Percentiles rank a stretch among this genome's conserved stretches.
phyloP scores from a whole-genome alignment of 2,888 invertebrate genomes.

The Gerosis bhagava region DNA sequence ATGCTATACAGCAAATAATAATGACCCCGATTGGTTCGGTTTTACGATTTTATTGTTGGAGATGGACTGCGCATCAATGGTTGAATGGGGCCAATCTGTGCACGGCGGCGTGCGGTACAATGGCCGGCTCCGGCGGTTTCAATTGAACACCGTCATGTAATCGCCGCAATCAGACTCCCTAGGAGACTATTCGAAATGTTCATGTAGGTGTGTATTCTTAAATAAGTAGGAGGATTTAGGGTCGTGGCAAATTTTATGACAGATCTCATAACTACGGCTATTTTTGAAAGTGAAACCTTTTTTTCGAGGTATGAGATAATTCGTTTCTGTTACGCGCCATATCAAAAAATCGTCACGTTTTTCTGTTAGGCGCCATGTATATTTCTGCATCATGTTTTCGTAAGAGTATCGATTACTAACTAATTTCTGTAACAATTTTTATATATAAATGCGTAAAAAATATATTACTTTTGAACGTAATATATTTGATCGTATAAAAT shows the following conservation, averaged over 20 bases:
- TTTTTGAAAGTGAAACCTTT: no score
- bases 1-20: no score
- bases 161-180: slow-evolving; percentile 11
- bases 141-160: slow-evolving; percentile 16
- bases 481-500: not conserved
- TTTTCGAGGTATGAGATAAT: no score
- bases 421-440: no score
- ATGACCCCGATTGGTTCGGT: slow-evolving; percentile 11
- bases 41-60: slow-evolving; percentile 8
- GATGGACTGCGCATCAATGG: slow-evolving; percentile 10
- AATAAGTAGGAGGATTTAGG: not conserved
- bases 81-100: slow-evolving; percentile 19
- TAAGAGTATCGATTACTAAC: no score
- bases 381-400: no score
- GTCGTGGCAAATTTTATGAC: not conserved
- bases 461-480: not conserved
- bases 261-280: no score
- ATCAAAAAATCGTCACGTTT: no score
- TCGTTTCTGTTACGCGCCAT: no score
- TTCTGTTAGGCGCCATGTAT: no score
- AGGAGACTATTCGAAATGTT: slow-evolving; percentile 7
- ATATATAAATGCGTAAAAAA: not conserved
- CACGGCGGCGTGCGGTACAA: slow-evolving; percentile 11
- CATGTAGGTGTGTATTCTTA: not conserved
- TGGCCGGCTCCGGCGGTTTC: slow-evolving; percentile 11